Percentiles rank a stretch among this genome's conserved stretches.
These are phyloP conservation scores for Corythucha ciliata DNA, from an alignment of 2,888 invertebrate species.

Conservation along the genomic window DNA sequence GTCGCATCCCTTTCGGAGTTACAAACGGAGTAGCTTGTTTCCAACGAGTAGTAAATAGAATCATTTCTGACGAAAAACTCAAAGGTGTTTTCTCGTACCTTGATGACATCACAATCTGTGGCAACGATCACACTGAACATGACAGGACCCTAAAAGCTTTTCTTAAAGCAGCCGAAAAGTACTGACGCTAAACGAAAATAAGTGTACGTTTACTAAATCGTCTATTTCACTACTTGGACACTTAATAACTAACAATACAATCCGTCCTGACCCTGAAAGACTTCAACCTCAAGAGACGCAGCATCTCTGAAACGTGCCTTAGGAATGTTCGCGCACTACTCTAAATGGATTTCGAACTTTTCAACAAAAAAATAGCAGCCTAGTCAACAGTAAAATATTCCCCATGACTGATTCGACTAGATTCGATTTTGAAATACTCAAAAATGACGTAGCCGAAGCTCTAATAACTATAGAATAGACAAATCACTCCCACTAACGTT, in stretches of 20 bases:
- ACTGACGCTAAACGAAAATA: conserved; percentile 16
- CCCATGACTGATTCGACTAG: too few species aligned
- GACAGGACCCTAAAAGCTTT: conserved; percentile 7
- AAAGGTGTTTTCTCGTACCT: conserved; percentile 10
- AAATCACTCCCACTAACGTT: too few species aligned
- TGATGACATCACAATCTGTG: conserved; percentile 20
- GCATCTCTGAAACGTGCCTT: background rate
- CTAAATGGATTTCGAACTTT: background rate
- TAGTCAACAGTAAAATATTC: too few species aligned
- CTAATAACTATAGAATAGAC: too few species aligned
- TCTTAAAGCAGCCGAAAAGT: conserved; percentile 8
- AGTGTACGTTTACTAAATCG: conserved; percentile 14
- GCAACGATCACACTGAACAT: conserved; percentile 13
- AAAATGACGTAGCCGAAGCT: too few species aligned
- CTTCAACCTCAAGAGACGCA: background rate
- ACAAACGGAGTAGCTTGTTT: conserved; percentile 12
- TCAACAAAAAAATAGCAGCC: too few species aligned
- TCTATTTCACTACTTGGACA: conserved; percentile 15
- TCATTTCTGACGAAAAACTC: conserved; percentile 9
- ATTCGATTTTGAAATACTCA: too few species aligned
- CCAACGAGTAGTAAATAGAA: conserved; percentile 6
- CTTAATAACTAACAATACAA: conserved; percentile 12
- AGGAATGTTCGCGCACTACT: conserved; percentile 13
- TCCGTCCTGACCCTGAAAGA: conserved; percentile 20
- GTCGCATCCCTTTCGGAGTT: conserved; percentile 7